Conservation (phyloP, 2,888 invertebrate genomes). For the Brachypalpus laphriformis region DNA sequence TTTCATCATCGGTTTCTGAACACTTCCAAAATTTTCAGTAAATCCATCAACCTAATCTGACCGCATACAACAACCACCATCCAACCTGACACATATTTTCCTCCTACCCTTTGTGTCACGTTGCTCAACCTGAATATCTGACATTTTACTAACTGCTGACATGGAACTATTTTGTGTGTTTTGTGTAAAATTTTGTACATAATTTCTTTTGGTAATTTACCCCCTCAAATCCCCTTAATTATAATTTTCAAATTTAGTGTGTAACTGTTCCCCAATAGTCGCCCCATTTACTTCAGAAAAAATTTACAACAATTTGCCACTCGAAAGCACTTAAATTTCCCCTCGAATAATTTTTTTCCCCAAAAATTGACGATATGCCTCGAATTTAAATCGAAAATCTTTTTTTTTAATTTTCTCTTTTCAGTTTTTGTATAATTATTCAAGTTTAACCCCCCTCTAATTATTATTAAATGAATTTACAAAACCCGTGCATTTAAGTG, state of each 20-base stretch:
- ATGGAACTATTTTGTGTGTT: slow-evolving; percentile 77
- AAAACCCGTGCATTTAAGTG: slow-evolving; percentile 53
- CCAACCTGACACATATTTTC: slow-evolving; percentile 52
- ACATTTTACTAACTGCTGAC: slow-evolving; percentile 76
- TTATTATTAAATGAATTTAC: slow-evolving; percentile 41
- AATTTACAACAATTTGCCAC: background rate
- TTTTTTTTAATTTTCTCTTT: slow-evolving; percentile 35
- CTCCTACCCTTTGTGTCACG: slow-evolving; percentile 17
- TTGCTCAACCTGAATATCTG: slow-evolving; percentile 68
- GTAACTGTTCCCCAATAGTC: background rate
- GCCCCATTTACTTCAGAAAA: background rate
- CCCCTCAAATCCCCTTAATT: background rate
- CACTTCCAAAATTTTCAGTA: no score
- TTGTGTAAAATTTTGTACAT: slow-evolving; percentile 76
- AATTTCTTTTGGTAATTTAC: slow-evolving; percentile 76
- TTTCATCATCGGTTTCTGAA: no score
- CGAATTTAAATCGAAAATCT: slow-evolving; percentile 15
- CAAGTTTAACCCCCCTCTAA: slow-evolving; percentile 3
- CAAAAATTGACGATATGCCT: no score
- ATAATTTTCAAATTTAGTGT: background rate
- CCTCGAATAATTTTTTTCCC: background rate
- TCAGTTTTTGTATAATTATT: slow-evolving; percentile 69
- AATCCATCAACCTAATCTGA: no score
- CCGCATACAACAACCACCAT: slow-evolving; percentile 12
- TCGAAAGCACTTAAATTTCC: background rate